Evolutionary conservation across 1,140 invertebrate genomes (phyloP).

Genomic region (Geopemphigus sp.): DNA sequence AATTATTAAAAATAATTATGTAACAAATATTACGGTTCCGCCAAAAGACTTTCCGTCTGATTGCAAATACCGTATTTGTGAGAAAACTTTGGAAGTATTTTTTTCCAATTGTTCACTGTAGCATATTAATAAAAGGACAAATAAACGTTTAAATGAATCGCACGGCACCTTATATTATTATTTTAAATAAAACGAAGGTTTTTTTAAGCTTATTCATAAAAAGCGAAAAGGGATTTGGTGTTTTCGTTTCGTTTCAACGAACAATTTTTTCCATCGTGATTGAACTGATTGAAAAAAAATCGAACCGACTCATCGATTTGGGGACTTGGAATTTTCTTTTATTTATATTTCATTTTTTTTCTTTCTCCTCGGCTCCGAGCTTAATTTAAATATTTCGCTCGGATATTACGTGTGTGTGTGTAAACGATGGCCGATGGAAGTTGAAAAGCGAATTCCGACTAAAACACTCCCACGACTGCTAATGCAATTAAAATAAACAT

Average conservation of each 20-base stretch:
- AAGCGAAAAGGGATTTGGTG: slow-evolving; percentile 40
- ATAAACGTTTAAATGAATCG: slow-evolving; percentile 41
- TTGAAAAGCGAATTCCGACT: slow-evolving; percentile 34
- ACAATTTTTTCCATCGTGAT: slow-evolving; percentile 35
- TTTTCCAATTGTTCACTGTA: slow-evolving; percentile 12
- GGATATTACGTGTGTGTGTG: slow-evolving; percentile 12
- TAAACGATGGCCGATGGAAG: slow-evolving; percentile 22
- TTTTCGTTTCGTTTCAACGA: slow-evolving; percentile 29
- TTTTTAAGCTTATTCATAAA: slow-evolving; percentile 41
- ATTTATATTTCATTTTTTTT: slow-evolving; percentile 37
- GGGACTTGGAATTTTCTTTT: slow-evolving; percentile 31
- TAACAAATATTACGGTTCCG: not conserved
- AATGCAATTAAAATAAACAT: slow-evolving; percentile 43
- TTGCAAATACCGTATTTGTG: slow-evolving; percentile 1
- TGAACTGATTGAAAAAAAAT: slow-evolving; percentile 44
- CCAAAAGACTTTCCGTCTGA: slow-evolving; percentile 11
- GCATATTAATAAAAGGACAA: slow-evolving; percentile 29
- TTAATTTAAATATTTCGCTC: slow-evolving; percentile 43
- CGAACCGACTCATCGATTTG: slow-evolving; percentile 36
- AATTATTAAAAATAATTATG: slow-evolving; percentile 17
- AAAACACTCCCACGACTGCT: slow-evolving; percentile 25
- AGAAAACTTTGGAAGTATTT: slow-evolving; percentile 24
- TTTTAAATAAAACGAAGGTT: slow-evolving; percentile 34
- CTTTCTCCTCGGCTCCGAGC: not conserved
- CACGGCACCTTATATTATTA: slow-evolving; percentile 28